A percentile compares a stretch with the other conserved stretches of the same genome.
Evolutionary conservation across 1,140 invertebrate species (phyloP).

Genomic region (Drosophila sp.): DNA sequence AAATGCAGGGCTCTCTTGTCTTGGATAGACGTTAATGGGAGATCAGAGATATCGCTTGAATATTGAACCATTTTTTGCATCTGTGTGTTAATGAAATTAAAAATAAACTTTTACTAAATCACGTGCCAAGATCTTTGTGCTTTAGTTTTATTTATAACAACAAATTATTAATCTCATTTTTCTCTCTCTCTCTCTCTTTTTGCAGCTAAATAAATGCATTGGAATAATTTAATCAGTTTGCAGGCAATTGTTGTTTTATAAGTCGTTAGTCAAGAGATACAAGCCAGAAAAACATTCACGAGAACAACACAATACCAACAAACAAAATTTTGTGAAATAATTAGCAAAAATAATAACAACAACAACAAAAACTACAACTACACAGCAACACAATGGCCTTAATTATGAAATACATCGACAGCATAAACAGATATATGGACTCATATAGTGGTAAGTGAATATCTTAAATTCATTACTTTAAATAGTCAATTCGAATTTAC

Average conservation of each 20-base stretch:
- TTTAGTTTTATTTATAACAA: slow-evolving; percentile 15
- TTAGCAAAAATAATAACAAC: slow-evolving; percentile 36
- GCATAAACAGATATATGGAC: slow-evolving; percentile 86
- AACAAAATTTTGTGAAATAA: slow-evolving; percentile 7
- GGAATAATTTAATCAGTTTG: slow-evolving; percentile 30
- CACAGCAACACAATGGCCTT: slow-evolving; percentile 85
- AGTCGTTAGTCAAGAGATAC: slow-evolving; percentile 21
- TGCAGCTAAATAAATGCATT: slow-evolving; percentile 60
- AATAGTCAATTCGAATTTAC: no score
- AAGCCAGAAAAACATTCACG: slow-evolving; percentile 40
- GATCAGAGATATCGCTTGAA: no score
- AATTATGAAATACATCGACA: slow-evolving; percentile 86
- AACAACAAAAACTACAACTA: slow-evolving; percentile 50
- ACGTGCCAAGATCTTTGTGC: background rate
- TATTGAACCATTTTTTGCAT: background rate
- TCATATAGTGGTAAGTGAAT: slow-evolving; percentile 86
- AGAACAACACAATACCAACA: slow-evolving; percentile 22
- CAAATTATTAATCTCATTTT: slow-evolving; percentile 22
- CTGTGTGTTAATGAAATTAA: slow-evolving; percentile 37
- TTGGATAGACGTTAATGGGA: background rate
- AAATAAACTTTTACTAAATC: slow-evolving; percentile 27
- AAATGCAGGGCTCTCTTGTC: background rate
- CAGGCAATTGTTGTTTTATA: slow-evolving; percentile 12
- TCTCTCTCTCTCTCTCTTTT: slow-evolving; percentile 20
- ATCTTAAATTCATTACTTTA: background rate